Evolutionary conservation across 2,888 invertebrate genomes (phyloP), one percentile per base, ranked within the genome.

Genomic region (Clunio marinus): DNA sequence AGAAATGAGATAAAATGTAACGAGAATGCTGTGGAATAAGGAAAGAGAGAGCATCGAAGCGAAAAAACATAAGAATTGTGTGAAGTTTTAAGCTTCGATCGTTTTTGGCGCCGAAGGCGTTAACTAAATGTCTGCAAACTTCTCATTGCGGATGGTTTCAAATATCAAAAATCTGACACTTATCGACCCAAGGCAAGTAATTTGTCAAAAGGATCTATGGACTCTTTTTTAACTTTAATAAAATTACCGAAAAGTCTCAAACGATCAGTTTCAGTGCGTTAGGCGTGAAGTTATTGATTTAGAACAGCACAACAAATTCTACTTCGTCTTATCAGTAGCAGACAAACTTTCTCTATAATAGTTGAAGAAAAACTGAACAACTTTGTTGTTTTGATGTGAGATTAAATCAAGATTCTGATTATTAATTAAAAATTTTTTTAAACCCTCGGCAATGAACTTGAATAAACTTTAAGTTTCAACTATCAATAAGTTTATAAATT

Each of bases 51-150:
- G 32, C 32, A 4, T 10, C 5, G 10, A 32, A 10, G 10, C 10
- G 5, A 32, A 15, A n/a, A 45, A 45, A 45, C 45, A 51, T 8
- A 51, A n/a, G n/a, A 51, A 20, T 51, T 22, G 51, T 17, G 2
- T 20, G 20, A 17, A 41, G 3, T 17, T 32, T 32, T 32, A 4
- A 10, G 10, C 32, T 32, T 32, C 4, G 4, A 20, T 51, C 20
- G 3, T 51, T 51, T n/a, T 51, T 51, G 51, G 51, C 51, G 51
- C 51, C 51, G 51, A 51, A 51, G 51, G 51, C 51, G 51, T 51
- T 51, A 8, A 15, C 22, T 51, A 22, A 51, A 17, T n/a, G 51
- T 51, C 51, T 51, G 51, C 51, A 22, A 51, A 51, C n/a, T 22
- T 51, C 20, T 7, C 51, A 17, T 17, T 20, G 22, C 51, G 51